Evolutionary conservation across 2,113 vertebrate species (phyloP), one percentile per base, ranked within the genome.

Genomic region (Callaeas wilsoni): DNA sequence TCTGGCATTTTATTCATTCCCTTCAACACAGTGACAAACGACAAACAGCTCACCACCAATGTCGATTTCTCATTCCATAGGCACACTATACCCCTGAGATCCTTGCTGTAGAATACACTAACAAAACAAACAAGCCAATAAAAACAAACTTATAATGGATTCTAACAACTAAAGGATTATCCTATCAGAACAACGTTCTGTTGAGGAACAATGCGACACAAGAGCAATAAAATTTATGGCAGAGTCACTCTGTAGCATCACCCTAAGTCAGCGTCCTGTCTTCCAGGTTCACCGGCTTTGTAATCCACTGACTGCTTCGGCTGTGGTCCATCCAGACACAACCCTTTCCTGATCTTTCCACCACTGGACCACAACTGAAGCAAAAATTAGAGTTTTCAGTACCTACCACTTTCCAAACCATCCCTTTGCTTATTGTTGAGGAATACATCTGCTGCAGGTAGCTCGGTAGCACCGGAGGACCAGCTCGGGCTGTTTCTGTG

Each of bases 241-340:
- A 29, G 9, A 60, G 10, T 67, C 4, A 42, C 8, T 32, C 55
- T 5, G 7, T 12, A 42, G 30, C 2, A 1, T 42, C 22, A 39
- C 23, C 5, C 15, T 18, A 32, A 13, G 10, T 7, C 37, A 59
- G 9, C 16, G 22, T 53, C 27, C 11, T 26, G 22, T 13, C 32
- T 49, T 57, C 20, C 52, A 13, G 25, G n/a, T 30, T 56, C 42
- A 41, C 10, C 18, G 41, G 33, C 57, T 73, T 27, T 33, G 33
- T 22, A 37, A 39, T 7, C 14, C 57, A 27, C 21, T 12, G 41
- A 20, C 29, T 35, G 10, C 3, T 42, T 35, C 3, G 3, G 5
- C 6, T n/a, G 16, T 5, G 13, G 50, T 13, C 26, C 0, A 0
- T 21, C 16, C 12, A 35, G 19, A 33, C 23, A 37, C 13, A 55